Evolutionary conservation across 2,888 invertebrate genomes (phyloP).

Genomic region (Lycocerus yunnanus): DNA sequence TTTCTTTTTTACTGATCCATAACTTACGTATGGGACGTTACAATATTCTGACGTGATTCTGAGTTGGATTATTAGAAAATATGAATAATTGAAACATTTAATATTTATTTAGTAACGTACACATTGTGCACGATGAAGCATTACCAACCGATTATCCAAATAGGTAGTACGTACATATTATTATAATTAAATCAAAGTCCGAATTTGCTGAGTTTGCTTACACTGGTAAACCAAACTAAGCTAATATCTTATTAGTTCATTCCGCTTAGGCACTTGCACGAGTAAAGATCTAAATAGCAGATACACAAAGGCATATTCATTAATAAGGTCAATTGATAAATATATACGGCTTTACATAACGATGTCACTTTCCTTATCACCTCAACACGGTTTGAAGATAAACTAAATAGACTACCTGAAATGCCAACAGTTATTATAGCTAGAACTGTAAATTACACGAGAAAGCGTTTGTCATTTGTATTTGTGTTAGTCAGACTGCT

Average conservation of each 20-base stretch:
- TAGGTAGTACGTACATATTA: not conserved
- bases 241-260: not conserved
- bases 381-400: constrained; percentile 2
- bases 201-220: not conserved
- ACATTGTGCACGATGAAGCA: not conserved
- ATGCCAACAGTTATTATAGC: not conserved
- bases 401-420: not conserved
- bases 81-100: not conserved
- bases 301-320: not conserved
- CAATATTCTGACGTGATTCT: too few species aligned
- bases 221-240: not conserved
- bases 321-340: not conserved
- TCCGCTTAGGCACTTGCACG: not conserved
- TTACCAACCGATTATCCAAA: not conserved
- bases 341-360: not conserved
- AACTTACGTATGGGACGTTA: too few species aligned
- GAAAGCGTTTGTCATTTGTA: not conserved
- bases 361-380: not conserved
- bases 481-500: not conserved
- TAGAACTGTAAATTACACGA: not conserved
- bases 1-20: too few species aligned
- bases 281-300: not conserved
- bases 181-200: not conserved
- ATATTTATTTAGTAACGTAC: not conserved
- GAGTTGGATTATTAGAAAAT: not conserved